Evolutionary conservation across 2,113 vertebrate genomes (phyloP), one percentile per base, ranked within the genome.

Genomic region (Elephantulus edwardii): DNA sequence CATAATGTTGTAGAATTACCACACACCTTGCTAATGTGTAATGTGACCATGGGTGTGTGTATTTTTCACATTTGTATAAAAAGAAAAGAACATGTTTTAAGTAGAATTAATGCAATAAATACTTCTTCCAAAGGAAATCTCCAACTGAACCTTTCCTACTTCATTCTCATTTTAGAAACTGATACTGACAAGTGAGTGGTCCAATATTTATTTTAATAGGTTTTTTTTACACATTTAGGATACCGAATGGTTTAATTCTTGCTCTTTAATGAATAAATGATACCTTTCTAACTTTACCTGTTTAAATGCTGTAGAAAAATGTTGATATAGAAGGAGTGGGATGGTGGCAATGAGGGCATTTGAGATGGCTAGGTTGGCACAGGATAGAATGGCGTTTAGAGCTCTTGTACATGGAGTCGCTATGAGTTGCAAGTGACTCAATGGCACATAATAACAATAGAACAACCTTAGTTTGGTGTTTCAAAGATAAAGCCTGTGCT

Each of bases 391-490:
- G n/a, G n/a, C n/a, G n/a, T n/a, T n/a, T n/a, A n/a, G n/a, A n/a
- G n/a, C n/a, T n/a, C n/a, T n/a, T n/a, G n/a, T n/a, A n/a, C n/a
- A n/a, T n/a, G n/a, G n/a, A n/a, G n/a, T n/a, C n/a, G n/a, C n/a
- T n/a, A n/a, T n/a, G n/a, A n/a, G n/a, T n/a, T n/a, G n/a, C n/a
- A n/a, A n/a, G n/a, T n/a, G n/a, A n/a, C n/a, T n/a, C n/a, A n/a
- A n/a, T n/a, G n/a, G n/a, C n/a, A n/a, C n/a, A n/a, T n/a, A n/a
- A n/a, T n/a, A n/a, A n/a, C n/a, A n/a, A n/a, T n/a, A n/a, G 66
- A 78, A 60, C 8, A 89, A 54, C 22, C 35, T 58, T 91, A 68
- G 54, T 70, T 83, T 89, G 78, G 83, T 85, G 72, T 91, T 93
- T 90, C 33, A 86, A 78, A 94, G 17, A 60, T n/a, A 30, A 22